Evolutionary conservation across 2,113 vertebrate genomes (phyloP), one percentile per base, ranked within the genome.

Genomic region (Chitala chitala): DNA sequence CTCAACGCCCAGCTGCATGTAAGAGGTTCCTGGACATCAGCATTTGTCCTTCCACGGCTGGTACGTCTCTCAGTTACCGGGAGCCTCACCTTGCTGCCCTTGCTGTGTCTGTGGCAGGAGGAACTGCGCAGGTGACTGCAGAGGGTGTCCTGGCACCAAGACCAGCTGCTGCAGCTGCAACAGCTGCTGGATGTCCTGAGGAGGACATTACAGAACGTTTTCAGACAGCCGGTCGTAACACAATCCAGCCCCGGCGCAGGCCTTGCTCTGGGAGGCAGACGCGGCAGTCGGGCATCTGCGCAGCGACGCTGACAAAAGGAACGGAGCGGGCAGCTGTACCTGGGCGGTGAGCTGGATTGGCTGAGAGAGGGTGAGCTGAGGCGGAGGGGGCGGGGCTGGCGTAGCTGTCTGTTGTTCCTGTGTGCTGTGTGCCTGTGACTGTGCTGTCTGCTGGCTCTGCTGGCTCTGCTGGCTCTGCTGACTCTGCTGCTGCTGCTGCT

Each of bases 321-420:
- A 75, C 4, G 71, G 77, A 74, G 75, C 73, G 78, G 78, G 55
- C 66, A 70, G 75, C 82, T 81, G 90, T 95, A 96, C 94, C 94
- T 95, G 94, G 86, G 94, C 93, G 58, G 94, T 95, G 85, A 96
- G 93, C 86, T 96, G 94, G 90, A 96, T 94, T 79, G 94, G 94
- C 82, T 96, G 94, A 79, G 94, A 94, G 76, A 95, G 91, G 75
- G 94, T 86, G 72, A 96, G 92, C 88, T 94, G 93, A 22, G 92
- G 92, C 63, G 92, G 91, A 75, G 92, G 90, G 84, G 92, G 89
- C 48, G 89, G 91, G 84, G 90, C 89, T 80, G 89, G 85, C 87
- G 86, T 84, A 86, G 74, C 48, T 69, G 82, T 86, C 81, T 91
- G 87, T 68, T 91, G 87, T 64, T 90, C 89, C 83, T 90, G 89